Conservation (phyloP, 2,113 vertebrate species). For the Calyptomena viridis region DNA sequence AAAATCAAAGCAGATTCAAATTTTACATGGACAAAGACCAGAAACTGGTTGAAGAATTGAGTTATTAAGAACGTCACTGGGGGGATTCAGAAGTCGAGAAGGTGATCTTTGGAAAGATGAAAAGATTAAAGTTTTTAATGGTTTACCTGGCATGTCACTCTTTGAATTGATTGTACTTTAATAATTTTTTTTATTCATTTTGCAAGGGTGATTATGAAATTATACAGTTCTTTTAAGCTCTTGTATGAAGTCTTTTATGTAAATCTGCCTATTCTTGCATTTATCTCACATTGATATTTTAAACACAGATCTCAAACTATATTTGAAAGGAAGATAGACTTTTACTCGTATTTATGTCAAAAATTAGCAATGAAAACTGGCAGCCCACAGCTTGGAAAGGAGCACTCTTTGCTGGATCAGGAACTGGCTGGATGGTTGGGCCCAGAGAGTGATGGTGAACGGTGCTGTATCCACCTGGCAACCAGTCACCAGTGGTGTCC, state of each 20-base stretch:
- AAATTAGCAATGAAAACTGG: not conserved
- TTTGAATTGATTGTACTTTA: not conserved
- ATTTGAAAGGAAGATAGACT: not conserved
- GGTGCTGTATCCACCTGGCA: too few species aligned
- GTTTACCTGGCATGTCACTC: not conserved
- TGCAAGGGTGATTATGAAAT: not conserved
- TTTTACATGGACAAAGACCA: not conserved
- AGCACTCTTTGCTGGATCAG: too few species aligned
- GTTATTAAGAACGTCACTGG: not conserved
- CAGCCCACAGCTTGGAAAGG: too few species aligned
- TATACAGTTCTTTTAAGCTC: not conserved
- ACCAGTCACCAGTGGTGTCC: too few species aligned
- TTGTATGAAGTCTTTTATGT: not conserved
- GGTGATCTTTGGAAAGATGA: not conserved
- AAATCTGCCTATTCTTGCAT: not conserved
- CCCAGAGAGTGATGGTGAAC: too few species aligned
- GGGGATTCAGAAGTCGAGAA: not conserved
- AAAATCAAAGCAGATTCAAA: not conserved
- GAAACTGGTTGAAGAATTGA: not conserved
- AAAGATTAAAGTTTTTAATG: not conserved
- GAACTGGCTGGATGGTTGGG: too few species aligned
- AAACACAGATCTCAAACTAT: not conserved
- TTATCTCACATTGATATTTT: not conserved
- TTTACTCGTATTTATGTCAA: not conserved
- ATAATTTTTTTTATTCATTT: not conserved